These are phyloP conservation scores for Calliphora vicina DNA, from an alignment of 1,140 invertebrate genomes.

Conservation along the genomic window DNA sequence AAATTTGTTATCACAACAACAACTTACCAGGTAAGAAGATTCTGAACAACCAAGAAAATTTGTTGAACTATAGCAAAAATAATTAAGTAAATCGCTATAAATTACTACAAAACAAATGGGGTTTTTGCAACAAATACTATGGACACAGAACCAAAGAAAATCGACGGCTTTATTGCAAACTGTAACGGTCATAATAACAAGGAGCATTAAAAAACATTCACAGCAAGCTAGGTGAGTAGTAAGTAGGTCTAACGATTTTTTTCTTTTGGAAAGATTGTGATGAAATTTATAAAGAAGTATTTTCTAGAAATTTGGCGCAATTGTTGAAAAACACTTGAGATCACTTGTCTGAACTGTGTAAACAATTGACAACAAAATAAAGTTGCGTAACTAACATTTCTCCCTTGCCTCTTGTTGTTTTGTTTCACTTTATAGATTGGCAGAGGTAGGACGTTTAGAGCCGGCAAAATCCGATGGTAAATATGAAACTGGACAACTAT, in stretches of 20 bases:
- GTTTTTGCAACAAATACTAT: constrained; percentile 2
- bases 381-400: not conserved
- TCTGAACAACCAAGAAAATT: not conserved
- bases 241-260: not conserved
- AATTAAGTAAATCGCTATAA: not conserved
- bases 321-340: not conserved
- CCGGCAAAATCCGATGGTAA: constrained; percentile 85
- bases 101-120: constrained; percentile 12
- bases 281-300: not conserved
- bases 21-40: not conserved
- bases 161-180: not conserved
- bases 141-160: constrained; percentile 5
- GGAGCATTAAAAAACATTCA: constrained; percentile 14
- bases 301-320: constrained; percentile 23
- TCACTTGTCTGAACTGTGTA: not conserved
- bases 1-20: not conserved
- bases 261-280: not conserved
- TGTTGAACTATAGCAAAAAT: not conserved
- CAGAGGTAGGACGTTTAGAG: constrained; percentile 73
- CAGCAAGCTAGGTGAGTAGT: not conserved
- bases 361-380: constrained; percentile 14
- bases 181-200: not conserved
- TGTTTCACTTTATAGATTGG: constrained; percentile 63
- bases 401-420: not conserved
- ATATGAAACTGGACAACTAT: constrained; percentile 95